Conservation (phyloP, 2,888 invertebrate species). For the Hypsopygia costalis region DNA sequence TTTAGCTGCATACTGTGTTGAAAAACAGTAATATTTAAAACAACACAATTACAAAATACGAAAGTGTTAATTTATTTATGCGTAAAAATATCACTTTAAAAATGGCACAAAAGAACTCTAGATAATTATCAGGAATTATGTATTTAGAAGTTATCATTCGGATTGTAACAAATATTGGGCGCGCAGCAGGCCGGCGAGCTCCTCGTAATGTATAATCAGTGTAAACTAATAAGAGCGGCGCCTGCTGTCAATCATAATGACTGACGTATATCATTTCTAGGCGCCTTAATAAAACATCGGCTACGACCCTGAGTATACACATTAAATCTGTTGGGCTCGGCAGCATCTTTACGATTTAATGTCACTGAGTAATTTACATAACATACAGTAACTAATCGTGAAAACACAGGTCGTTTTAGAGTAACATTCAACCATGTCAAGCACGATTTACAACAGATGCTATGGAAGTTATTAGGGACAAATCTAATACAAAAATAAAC, state of each 20-base stretch:
- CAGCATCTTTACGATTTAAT: conserved; percentile 1
- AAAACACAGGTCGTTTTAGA: background rate
- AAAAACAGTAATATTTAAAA: too few relatives aligned
- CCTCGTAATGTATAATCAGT: conserved; percentile 11
- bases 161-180: background rate
- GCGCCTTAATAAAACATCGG: conserved; percentile 46
- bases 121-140: too few relatives aligned
- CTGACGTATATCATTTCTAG: conserved; percentile 52
- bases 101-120: too few relatives aligned
- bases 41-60: too few relatives aligned
- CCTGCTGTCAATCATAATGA: conserved; percentile 60
- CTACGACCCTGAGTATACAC: conserved; percentile 12
- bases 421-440: background rate
- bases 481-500: too few relatives aligned
- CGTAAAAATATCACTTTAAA: too few relatives aligned
- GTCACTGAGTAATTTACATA: conserved; percentile 5
- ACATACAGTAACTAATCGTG: background rate
- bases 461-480: too few relatives aligned
- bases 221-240: conserved; percentile 31
- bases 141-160: background rate
- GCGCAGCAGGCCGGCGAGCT: background rate
- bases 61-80: too few relatives aligned
- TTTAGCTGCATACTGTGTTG: too few relatives aligned
- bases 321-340: conserved; percentile 6
- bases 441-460: background rate